Evolutionary conservation across 2,888 invertebrate species (phyloP).

Genomic region (Carcina quercana): DNA sequence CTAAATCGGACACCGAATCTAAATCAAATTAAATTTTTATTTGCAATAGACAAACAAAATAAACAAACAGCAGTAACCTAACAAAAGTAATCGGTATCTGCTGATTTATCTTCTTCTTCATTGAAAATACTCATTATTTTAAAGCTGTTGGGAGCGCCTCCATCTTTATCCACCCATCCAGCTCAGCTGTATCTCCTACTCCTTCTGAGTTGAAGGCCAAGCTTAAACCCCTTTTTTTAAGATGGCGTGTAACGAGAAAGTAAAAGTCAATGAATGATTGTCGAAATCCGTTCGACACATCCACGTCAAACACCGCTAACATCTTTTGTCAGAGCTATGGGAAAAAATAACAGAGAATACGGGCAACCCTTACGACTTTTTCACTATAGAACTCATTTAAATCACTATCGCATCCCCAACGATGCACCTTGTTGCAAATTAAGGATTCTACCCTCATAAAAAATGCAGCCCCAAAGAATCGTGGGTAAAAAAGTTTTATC

Average conservation of each 20-base stretch:
- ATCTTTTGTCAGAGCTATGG: slow-evolving; percentile 52
- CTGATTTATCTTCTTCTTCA: too few relatives aligned
- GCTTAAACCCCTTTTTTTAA: too few relatives aligned
- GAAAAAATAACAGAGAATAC: slow-evolving; percentile 44
- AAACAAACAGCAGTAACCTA: too few relatives aligned
- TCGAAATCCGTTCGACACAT: slow-evolving; percentile 43
- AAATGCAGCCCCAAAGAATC: slow-evolving; percentile 67
- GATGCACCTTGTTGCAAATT: slow-evolving; percentile 75
- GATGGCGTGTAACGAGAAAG: slow-evolving; percentile 17
- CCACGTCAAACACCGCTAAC: slow-evolving; percentile 52
- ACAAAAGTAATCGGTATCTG: too few relatives aligned
- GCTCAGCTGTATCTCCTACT: too few relatives aligned
- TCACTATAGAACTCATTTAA: slow-evolving; percentile 65
- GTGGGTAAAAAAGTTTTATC: slow-evolving; percentile 70
- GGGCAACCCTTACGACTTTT: slow-evolving; percentile 49
- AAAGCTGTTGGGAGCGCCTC: too few relatives aligned
- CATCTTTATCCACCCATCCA: too few relatives aligned
- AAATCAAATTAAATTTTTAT: too few relatives aligned
- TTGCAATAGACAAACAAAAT: too few relatives aligned
- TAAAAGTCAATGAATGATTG: slow-evolving; percentile 30
- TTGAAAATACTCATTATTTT: too few relatives aligned
- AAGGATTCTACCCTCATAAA: slow-evolving; percentile 60
- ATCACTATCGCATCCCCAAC: slow-evolving; percentile 53
- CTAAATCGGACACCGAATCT: too few relatives aligned
- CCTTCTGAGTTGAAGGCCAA: too few relatives aligned